Evolutionary conservation across 2,113 vertebrate genomes (phyloP).

Genomic region (Silurus asotus): DNA sequence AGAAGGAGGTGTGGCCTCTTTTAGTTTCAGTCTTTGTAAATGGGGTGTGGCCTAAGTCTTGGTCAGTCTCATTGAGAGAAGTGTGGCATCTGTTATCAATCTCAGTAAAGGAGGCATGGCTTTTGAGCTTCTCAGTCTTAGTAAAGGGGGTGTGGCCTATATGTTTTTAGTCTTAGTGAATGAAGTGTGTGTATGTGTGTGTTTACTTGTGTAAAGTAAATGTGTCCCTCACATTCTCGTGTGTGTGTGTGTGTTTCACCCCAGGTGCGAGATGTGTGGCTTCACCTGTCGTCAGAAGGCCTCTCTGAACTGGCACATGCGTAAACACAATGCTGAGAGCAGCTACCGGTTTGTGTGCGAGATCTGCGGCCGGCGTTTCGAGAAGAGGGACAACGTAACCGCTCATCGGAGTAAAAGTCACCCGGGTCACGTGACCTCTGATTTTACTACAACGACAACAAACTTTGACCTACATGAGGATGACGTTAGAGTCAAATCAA

Average conservation of each 20-base stretch:
- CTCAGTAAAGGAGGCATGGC: not conserved
- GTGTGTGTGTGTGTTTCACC: not conserved
- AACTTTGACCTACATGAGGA: not conserved
- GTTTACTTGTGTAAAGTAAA: not conserved
- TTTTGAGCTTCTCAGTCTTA: not conserved
- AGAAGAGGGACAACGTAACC: conserved; percentile 78
- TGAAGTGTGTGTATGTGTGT: not conserved
- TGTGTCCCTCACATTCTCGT: not conserved
- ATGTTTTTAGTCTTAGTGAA: not conserved
- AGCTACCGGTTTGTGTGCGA: conserved; percentile 78
- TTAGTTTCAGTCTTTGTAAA: not conserved
- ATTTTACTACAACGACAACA: not conserved
- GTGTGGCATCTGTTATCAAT: too few species aligned
- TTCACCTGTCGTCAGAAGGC: conserved; percentile 85
- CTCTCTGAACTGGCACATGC: conserved; percentile 86
- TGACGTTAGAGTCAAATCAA: not conserved
- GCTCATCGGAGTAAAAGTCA: conserved; percentile 82
- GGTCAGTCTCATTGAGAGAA: too few species aligned
- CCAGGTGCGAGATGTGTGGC: conserved; percentile 82
- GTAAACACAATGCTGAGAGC: conserved; percentile 73
- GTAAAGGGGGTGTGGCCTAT: not conserved
- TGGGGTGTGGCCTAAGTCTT: too few species aligned
- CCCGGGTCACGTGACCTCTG: conserved; percentile 48
- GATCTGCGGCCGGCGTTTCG: conserved; percentile 79
- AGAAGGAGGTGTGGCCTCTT: not conserved